phyloP scores from a whole-genome alignment of 2,113 vertebrate species.

The Notarius quadriscutis region DNA sequence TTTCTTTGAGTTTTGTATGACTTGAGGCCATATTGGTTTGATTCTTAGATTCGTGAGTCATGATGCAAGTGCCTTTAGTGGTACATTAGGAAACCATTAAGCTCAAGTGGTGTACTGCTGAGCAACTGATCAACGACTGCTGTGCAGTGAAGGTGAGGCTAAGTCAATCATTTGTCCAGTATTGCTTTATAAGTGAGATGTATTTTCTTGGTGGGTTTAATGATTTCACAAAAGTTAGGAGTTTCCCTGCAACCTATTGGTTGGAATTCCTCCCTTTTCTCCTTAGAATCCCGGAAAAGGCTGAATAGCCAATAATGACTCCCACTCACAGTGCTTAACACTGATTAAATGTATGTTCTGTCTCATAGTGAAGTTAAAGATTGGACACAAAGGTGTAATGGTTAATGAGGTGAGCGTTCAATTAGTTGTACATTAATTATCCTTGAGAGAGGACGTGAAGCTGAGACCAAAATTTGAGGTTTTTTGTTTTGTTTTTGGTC shows the following conservation, averaged over 20 bases:
- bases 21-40: background rate
- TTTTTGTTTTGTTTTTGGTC: background rate
- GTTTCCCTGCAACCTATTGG: background rate
- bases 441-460: constrained; percentile 35
- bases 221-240: constrained; percentile 15
- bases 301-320: constrained; percentile 36
- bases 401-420: constrained; percentile 41
- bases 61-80: background rate
- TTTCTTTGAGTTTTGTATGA: background rate
- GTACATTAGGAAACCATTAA: constrained; percentile 26
- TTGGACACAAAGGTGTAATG: constrained; percentile 37
- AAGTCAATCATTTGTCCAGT: constrained; percentile 40
- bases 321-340: constrained; percentile 23
- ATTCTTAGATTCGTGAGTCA: background rate
- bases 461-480: background rate
- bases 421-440: constrained; percentile 51
- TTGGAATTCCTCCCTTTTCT: background rate
- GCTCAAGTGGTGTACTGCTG: constrained; percentile 5
- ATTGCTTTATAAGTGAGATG: constrained; percentile 42
- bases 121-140: constrained; percentile 37
- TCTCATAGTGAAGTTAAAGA: constrained; percentile 40
- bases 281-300: background rate
- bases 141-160: background rate
- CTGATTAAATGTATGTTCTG: constrained; percentile 45
- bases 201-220: constrained; percentile 37